Conservation (phyloP, 2,888 invertebrate species). For the Parnassius mnemosyne region DNA sequence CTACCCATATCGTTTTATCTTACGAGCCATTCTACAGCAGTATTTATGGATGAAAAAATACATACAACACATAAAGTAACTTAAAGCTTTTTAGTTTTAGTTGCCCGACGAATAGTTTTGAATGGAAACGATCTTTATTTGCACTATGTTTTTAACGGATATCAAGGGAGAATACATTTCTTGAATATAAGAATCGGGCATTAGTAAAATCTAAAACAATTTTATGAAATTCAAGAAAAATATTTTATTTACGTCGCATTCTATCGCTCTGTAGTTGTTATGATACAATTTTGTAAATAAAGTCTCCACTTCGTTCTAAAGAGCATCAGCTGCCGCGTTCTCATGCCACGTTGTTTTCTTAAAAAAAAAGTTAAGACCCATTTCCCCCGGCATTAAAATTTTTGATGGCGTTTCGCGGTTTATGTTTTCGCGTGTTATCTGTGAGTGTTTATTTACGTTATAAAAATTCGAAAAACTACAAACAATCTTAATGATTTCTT, state of each 20-base stretch:
- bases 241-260: conserved; percentile 3
- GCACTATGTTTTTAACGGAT: no score
- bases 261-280: conserved; percentile 11
- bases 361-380: conserved; percentile 11
- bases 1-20: no score
- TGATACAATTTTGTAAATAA: conserved; percentile 15
- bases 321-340: conserved; percentile 16
- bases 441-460: neutral
- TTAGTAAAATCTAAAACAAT: no score
- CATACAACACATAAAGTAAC: no score
- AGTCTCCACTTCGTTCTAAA: conserved; percentile 2
- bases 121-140: no score
- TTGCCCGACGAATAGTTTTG: no score
- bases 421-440: neutral
- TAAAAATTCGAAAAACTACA: neutral
- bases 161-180: no score
- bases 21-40: no score
- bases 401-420: conserved; percentile 8
- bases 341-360: conserved; percentile 15
- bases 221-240: neutral
- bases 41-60: no score
- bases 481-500: no score
- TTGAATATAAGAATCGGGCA: no score
- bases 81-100: no score
- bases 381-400: conserved; percentile 12